These are phyloP conservation scores for Ceratotherium simum DNA, from an alignment of 2,113 vertebrate genomes.

Conservation along the genomic window DNA sequence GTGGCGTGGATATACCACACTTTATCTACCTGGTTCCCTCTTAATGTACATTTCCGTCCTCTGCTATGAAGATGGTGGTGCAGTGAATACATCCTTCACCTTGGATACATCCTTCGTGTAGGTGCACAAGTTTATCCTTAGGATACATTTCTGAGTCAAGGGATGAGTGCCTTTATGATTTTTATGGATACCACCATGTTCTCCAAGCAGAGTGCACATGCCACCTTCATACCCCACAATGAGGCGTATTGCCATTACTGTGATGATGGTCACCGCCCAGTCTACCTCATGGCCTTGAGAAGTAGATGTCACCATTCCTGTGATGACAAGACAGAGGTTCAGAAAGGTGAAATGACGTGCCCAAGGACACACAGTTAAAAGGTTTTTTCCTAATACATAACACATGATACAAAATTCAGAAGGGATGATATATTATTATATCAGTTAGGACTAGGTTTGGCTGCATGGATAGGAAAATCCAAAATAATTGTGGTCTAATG, in stretches of 20 bases:
- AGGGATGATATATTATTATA: not conserved
- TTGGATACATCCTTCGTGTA: not conserved
- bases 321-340: not conserved
- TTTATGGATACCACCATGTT: not conserved
- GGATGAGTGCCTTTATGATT: not conserved
- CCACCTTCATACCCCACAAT: not conserved
- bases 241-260: too few relatives aligned
- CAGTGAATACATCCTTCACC: not conserved
- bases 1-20: not conserved
- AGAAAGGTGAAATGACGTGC: not conserved
- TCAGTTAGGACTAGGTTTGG: not conserved
- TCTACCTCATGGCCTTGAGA: not conserved
- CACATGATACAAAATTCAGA: not conserved
- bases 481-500: not conserved
- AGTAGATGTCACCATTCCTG: not conserved
- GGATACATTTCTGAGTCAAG: not conserved
- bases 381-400: not conserved
- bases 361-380: not conserved
- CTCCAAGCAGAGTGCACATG: not conserved
- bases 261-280: too few relatives aligned
- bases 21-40: not conserved
- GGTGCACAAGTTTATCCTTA: not conserved
- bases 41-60: not conserved
- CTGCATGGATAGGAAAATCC: not conserved
- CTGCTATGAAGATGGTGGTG: not conserved